phyloP scores from a whole-genome alignment of 2,797 vertebrate genomes.

The Lagorchestes hirsutus region DNA sequence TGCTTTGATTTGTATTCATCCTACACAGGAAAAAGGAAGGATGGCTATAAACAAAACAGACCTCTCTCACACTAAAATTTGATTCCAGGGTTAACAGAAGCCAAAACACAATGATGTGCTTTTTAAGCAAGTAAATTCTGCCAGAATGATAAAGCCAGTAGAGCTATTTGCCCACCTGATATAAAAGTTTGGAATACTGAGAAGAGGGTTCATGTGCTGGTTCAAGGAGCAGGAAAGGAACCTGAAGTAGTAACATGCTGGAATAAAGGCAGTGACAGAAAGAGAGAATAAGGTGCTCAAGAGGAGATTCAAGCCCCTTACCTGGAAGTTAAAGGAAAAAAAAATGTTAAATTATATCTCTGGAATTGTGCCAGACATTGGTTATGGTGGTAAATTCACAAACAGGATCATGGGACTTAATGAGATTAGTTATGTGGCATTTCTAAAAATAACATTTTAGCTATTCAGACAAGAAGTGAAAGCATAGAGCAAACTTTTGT shows the following conservation, averaged over 20 bases:
- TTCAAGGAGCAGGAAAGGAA: constrained; percentile 15
- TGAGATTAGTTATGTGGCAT: not conserved
- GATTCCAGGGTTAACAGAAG: not conserved
- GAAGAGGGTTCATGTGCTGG: not conserved
- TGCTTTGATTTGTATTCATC: not conserved
- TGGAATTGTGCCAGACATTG: not conserved
- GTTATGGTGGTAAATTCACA: not conserved
- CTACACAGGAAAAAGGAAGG: not conserved
- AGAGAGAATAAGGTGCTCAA: constrained; percentile 2
- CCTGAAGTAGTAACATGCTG: not conserved
- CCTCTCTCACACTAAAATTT: not conserved
- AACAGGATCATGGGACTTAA: not conserved
- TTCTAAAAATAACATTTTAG: not conserved
- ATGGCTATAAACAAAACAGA: not conserved
- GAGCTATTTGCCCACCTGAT: not conserved
- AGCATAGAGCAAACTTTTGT: not conserved
- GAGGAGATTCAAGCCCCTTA: constrained; percentile 8
- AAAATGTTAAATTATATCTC: not conserved
- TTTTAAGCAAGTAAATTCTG: not conserved
- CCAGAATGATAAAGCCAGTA: not conserved
- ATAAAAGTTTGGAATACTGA: not conserved
- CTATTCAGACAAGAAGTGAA: not conserved
- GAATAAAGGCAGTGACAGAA: not conserved
- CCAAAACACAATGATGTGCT: not conserved
- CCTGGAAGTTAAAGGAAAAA: not conserved